A percentile compares a stretch with the other conserved stretches of the same genome.
These are phyloP conservation scores for Patella pellucida DNA, from an alignment of 2,888 invertebrate species.

Conservation along the genomic window DNA sequence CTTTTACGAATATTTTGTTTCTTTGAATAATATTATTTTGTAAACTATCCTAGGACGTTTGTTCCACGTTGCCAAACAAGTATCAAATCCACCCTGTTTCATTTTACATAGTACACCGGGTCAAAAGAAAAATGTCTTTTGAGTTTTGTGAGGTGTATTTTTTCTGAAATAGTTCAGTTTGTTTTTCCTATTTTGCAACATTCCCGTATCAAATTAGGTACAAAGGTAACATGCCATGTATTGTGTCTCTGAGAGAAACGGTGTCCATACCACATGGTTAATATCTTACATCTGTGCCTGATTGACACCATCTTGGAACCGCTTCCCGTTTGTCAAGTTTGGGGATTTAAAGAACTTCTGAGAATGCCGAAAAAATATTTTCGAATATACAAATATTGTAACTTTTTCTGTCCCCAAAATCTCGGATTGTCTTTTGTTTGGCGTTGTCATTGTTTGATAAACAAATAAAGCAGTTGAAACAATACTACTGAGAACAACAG, in stretches of 20 bases:
- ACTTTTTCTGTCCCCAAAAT: no score
- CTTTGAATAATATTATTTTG: no score
- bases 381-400: background rate
- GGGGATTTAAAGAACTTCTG: background rate
- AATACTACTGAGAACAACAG: no score
- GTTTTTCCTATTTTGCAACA: slow-evolving; percentile 6
- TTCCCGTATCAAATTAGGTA: slow-evolving; percentile 5
- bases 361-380: background rate
- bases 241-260: slow-evolving; percentile 2
- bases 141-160: background rate
- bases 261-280: background rate
- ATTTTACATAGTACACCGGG: no score
- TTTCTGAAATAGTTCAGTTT: background rate
- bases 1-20: no score
- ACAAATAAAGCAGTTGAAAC: no score
- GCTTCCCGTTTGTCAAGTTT: background rate
- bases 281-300: background rate
- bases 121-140: background rate
- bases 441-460: no score
- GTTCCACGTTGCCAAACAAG: no score
- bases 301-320: background rate
- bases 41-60: no score
- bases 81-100: no score
- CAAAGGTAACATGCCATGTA: slow-evolving; percentile 9
- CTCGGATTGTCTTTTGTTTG: no score